These are phyloP conservation scores for Salvator merianae DNA, from an alignment of 2,113 vertebrate species.

Conservation along the genomic window DNA sequence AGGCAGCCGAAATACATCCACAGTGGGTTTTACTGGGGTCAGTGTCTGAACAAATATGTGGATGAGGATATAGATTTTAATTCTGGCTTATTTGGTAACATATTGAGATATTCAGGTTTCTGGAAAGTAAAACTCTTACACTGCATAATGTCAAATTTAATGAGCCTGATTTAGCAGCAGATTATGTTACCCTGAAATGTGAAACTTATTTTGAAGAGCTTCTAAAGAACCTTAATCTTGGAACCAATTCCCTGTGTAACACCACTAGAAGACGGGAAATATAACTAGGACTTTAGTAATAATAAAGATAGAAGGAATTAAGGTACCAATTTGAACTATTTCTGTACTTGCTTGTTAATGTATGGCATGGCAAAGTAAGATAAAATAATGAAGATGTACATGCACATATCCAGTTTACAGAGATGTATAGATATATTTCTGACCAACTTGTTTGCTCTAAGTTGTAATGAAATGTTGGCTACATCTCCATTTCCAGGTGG, in stretches of 20 bases:
- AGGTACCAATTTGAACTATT: conserved; percentile 49
- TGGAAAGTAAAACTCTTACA: conserved; percentile 56
- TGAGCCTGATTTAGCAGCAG: conserved; percentile 72
- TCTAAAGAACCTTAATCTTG: conserved; percentile 66
- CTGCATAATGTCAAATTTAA: conserved; percentile 67
- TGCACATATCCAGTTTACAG: no score
- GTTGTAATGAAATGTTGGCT: no score
- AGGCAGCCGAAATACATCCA: neutral
- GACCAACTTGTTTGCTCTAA: neutral
- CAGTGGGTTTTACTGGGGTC: neutral
- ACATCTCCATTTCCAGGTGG: no score
- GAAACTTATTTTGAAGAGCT: conserved; percentile 75
- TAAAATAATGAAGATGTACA: no score
- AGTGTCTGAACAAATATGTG: neutral
- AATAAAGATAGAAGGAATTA: conserved; percentile 61
- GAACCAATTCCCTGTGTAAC: conserved; percentile 64
- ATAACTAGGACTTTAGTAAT: conserved; percentile 53
- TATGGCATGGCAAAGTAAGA: no score
- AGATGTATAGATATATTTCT: neutral
- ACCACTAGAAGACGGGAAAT: conserved; percentile 52
- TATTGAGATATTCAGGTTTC: neutral
- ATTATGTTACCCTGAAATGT: conserved; percentile 68
- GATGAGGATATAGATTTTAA: conserved; percentile 5
- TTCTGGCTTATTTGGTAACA: neutral
- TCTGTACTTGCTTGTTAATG: no score